phyloP scores from a whole-genome alignment of 2,113 vertebrate genomes.

The Natator depressus region DNA sequence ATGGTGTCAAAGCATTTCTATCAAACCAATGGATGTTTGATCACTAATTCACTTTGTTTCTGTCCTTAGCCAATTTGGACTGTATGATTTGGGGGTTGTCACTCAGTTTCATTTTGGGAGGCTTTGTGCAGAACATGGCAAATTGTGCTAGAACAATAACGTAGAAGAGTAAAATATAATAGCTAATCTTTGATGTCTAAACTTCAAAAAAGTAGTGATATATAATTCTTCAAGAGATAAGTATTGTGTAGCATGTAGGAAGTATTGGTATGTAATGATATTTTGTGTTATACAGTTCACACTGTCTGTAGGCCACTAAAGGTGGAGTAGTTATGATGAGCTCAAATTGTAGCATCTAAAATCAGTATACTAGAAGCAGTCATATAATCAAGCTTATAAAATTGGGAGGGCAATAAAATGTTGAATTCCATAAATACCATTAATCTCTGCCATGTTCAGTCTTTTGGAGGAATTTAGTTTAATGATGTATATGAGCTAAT shows the following conservation, averaged over 20 bases:
- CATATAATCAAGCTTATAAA: not conserved
- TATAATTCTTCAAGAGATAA: too few relatives aligned
- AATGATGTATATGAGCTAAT: not conserved
- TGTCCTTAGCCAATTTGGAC: not conserved
- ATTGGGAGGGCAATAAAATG: not conserved
- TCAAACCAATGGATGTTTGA: not conserved
- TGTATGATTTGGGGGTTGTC: not conserved
- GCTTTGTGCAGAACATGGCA: accelerated
- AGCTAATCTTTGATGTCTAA: not conserved
- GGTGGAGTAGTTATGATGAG: too few relatives aligned
- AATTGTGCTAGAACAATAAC: not conserved
- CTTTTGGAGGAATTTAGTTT: not conserved
- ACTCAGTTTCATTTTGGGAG: not conserved
- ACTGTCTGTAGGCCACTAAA: too few relatives aligned
- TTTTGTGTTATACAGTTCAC: too few relatives aligned
- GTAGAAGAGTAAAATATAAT: not conserved
- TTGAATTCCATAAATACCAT: not conserved
- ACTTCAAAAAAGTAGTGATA: too few relatives aligned
- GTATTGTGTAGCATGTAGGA: too few relatives aligned
- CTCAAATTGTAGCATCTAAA: not conserved
- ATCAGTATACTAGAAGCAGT: not conserved
- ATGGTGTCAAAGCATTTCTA: not conserved
- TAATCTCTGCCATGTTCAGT: not conserved
- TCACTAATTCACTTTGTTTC: not conserved
- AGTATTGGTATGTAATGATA: too few relatives aligned